Base-by-base conservation (phyloP, 1,140 invertebrate species). In the Parapsyche elsis region DNA sequence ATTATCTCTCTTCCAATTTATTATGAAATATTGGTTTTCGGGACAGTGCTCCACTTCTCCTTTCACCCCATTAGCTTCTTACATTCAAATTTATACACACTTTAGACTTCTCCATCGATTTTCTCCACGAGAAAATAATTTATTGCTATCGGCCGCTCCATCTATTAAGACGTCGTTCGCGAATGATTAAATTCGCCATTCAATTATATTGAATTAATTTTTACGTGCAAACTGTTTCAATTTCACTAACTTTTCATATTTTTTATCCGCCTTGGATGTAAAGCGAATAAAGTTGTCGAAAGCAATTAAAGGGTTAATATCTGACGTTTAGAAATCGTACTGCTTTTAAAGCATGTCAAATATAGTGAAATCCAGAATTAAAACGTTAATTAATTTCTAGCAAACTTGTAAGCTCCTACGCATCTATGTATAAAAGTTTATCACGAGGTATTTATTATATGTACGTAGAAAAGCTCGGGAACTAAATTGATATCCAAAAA, bases 1-100 rank as follows among this genome's bases (percentile, higher is more conserved):
- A 67, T 67, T 67, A 67, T 67, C 64, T 67, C 64, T 67, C 59
- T 24, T 67, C 24, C 23, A 26, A 24, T 67, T 67, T 67, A 67
- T 67, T 67, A 67, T 67, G 64, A 67, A 67, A 67, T 67, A 67
- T 67, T 26, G 64, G 24, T 30, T 67, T 67, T 30, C 24, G 10
- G 49, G 49, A 53, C 49, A 21, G 57, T 21, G 7, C 57, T 19
- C 57, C n/a, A 61, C 57, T 61, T n/a, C 64, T 67, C n/a, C 24
- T 67, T 30, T 67, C 24, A 67, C 64, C 21, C 64, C 64, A 67
- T 67, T 67, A 67, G 64, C 24, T 67, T 67, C 24, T 67, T 30
- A 67, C 9, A 67, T 67, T 67, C 24, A 26, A 67, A 67, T 67
- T 30, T 67, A 67, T 30, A 23, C 24, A 67, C 21, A 67, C 24